A percentile compares a stretch with the other conserved stretches of the same genome.
phyloP scores from a whole-genome alignment of 2,797 vertebrate genomes.

The Hippoglossus hippoglossus region DNA sequence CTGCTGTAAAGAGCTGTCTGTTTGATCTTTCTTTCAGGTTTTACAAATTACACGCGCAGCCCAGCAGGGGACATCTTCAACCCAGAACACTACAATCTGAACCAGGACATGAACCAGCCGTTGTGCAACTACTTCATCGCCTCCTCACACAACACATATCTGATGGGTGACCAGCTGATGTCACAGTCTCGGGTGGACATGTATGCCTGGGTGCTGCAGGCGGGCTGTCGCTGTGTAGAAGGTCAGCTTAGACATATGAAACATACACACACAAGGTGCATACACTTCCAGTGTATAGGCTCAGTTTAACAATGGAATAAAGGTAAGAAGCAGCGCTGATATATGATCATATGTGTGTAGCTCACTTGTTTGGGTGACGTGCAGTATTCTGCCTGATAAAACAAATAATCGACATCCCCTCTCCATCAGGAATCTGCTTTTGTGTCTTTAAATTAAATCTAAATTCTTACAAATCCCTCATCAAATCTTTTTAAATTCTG shows the following conservation, averaged over 20 bases:
- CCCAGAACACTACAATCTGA: slow-evolving; percentile 90
- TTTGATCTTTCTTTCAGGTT: slow-evolving; percentile 81
- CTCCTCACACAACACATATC: slow-evolving; percentile 99
- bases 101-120: slow-evolving; percentile 93
- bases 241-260: slow-evolving; percentile 78
- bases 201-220: slow-evolving; percentile 97
- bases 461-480: too few relatives aligned
- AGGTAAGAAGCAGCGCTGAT: too few relatives aligned
- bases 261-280: not conserved
- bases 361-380: too few relatives aligned
- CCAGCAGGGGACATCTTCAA: slow-evolving; percentile 96
- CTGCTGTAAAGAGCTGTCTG: not conserved
- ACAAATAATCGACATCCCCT: too few relatives aligned
- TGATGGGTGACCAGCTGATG: slow-evolving; percentile 98
- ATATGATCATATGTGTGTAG: too few relatives aligned
- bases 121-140: slow-evolving; percentile 97
- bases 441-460: too few relatives aligned
- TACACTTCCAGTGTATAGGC: not conserved
- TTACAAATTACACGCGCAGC: slow-evolving; percentile 96
- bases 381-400: too few relatives aligned
- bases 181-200: slow-evolving; percentile 98
- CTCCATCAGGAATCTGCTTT: too few relatives aligned
- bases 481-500: too few relatives aligned
- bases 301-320: not conserved
- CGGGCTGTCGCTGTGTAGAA: slow-evolving; percentile 97